These are phyloP conservation scores for Teleopsis dalmanni DNA, from an alignment of 1,140 invertebrate genomes.

Conservation along the genomic window DNA sequence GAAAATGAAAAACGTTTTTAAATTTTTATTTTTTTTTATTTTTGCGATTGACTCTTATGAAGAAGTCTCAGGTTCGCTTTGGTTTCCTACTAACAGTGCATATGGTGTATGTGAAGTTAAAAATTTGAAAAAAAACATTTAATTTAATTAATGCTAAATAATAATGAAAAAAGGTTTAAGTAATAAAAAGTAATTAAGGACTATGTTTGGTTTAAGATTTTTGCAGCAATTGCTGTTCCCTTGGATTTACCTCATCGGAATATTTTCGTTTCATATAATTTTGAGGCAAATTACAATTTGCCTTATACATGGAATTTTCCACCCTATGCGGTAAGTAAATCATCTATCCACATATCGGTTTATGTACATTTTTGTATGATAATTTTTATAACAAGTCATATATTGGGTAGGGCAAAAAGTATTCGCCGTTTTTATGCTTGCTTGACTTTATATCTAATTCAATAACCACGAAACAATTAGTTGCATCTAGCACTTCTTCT, in stretches of 20 bases:
- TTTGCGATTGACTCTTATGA: too few relatives aligned
- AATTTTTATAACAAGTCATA: neutral
- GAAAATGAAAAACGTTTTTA: too few relatives aligned
- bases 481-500: too few relatives aligned
- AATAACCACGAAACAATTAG: too few relatives aligned
- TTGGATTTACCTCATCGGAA: conserved; percentile 63
- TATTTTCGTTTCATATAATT: conserved; percentile 65
- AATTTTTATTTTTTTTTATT: too few relatives aligned
- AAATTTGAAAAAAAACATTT: neutral
- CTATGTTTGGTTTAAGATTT: conserved; percentile 40
- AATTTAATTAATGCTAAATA: neutral
- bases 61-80: conserved; percentile 1
- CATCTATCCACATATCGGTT: neutral
- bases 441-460: too few relatives aligned
- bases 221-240: conserved; percentile 62
- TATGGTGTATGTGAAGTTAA: conserved; percentile 27
- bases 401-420: neutral
- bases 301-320: conserved; percentile 28
- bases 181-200: neutral
- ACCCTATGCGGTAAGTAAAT: conserved; percentile 30
- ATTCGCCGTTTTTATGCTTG: neutral
- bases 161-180: neutral
- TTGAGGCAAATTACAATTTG: conserved; percentile 62
- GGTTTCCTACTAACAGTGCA: conserved; percentile 27
- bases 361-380: neutral